phyloP scores from a whole-genome alignment of 1,140 invertebrate species.

The Ooceraea biroi region DNA sequence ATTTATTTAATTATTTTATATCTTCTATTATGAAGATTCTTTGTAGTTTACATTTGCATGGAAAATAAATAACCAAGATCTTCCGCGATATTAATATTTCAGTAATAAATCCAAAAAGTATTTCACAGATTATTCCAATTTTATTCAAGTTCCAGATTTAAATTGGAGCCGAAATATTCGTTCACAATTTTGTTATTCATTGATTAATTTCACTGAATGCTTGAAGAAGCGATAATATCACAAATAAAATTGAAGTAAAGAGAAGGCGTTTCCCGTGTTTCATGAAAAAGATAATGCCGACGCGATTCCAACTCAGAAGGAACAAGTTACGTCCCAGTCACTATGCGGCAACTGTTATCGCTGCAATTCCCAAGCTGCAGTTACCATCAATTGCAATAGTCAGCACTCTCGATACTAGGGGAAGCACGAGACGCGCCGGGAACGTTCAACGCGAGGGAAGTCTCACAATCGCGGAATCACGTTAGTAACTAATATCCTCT shows the following conservation, averaged over 20 bases:
- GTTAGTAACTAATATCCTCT: constrained; percentile 4
- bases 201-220: not conserved
- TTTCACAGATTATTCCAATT: too few species aligned
- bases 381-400: constrained; percentile 56
- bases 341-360: constrained; percentile 36
- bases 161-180: not conserved
- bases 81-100: too few species aligned
- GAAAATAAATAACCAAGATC: too few species aligned
- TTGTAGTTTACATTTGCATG: not conserved
- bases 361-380: constrained; percentile 50
- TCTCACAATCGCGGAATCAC: not conserved
- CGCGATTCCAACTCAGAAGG: not conserved
- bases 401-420: constrained; percentile 40
- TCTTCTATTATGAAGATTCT: not conserved
- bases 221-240: not conserved
- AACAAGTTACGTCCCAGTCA: constrained; percentile 18
- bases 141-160: not conserved
- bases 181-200: not conserved
- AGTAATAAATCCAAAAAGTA: too few species aligned
- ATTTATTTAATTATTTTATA: not conserved
- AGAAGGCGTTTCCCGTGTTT: not conserved
- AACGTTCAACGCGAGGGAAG: constrained; percentile 13
- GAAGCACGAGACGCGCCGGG: constrained; percentile 24
- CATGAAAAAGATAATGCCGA: constrained; percentile 8
- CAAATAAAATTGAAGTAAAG: not conserved